Percentiles rank a stretch among this genome's conserved stretches.
These are phyloP conservation scores for Paracanthobrama guichenoti DNA, from an alignment of 2,113 vertebrate genomes.

Conservation along the genomic window DNA sequence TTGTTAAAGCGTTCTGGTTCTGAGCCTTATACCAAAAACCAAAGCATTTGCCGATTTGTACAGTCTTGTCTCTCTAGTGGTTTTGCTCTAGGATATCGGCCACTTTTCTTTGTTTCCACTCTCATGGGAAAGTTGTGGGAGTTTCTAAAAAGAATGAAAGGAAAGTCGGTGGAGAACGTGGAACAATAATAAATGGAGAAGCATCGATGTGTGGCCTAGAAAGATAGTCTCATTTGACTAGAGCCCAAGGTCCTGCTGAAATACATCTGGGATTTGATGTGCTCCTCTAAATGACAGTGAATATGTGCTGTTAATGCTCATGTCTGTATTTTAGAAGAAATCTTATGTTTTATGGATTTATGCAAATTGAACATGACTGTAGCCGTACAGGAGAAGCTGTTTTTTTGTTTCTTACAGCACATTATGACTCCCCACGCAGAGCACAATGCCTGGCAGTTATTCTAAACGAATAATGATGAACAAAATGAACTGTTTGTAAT, in stretches of 20 bases:
- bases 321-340: conserved; percentile 29
- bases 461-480: conserved; percentile 18
- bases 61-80: neutral
- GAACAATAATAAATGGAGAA: conserved; percentile 15
- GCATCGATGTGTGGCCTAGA: conserved; percentile 7
- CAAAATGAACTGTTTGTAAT: conserved; percentile 13
- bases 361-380: conserved; percentile 42
- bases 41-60: neutral
- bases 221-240: conserved; percentile 39
- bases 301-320: conserved; percentile 36
- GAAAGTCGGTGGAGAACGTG: neutral
- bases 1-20: neutral
- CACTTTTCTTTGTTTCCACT: neutral
- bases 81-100: neutral
- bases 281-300: conserved; percentile 24
- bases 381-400: conserved; percentile 26
- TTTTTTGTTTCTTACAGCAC: neutral
- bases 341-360: conserved; percentile 51
- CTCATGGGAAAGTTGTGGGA: neutral
- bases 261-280: conserved; percentile 34
- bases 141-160: neutral
- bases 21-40: neutral
- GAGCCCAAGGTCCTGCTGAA: conserved; percentile 31
- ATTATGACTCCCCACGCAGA: neutral
- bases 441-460: conserved; percentile 22